Evolutionary conservation across 2,113 vertebrate species (phyloP), one percentile per base, ranked within the genome.

Genomic region (Pelvicachromis taeniatus): DNA sequence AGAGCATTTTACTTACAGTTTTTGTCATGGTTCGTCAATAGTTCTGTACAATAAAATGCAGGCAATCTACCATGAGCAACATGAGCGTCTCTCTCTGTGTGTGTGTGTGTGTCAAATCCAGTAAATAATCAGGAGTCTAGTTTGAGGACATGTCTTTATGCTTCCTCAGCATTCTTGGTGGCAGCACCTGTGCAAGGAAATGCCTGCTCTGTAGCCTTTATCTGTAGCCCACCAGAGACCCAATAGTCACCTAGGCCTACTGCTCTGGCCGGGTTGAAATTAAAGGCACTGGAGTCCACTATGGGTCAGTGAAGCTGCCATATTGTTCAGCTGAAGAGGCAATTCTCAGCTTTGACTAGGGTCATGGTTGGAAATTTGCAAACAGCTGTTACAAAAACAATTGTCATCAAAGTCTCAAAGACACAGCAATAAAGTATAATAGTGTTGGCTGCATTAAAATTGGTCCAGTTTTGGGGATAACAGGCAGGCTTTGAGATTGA

Each of bases 281-380:
- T 78, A 94, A 96, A 96, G 96, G 96, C 96, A 96, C 96, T 94
- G 94, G 94, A 95, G 93, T 95, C 94, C 95, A 87, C 91, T 91
- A 81, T 91, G 93, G 91, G 89, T 94, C 91, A 93, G 90, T 93
- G 93, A 95, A 95, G 92, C 94, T 93, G 94, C 93, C 89, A 63
- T 82, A 78, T 84, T 80, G 48, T 89, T 78, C 83, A 79, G 78
- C 31, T 78, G 61, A 81, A 82, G 89, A 90, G 85, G 87, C 88
- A 31, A 85, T 85, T 82, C 81, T 77, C 68, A 48, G 81, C 63
- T 73, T 82, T 63, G 11, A 13, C 84, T 88, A 40, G 23, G 12
- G 50, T 81, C 35, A 16, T 81, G 77, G 53, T 88, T 81, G 54
- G 78, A 89, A 88, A 90, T 91, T 90, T 90, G 81, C 87, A 84